Conservation (phyloP, 2,113 vertebrate species). For the Anser brachyrhynchus region DNA sequence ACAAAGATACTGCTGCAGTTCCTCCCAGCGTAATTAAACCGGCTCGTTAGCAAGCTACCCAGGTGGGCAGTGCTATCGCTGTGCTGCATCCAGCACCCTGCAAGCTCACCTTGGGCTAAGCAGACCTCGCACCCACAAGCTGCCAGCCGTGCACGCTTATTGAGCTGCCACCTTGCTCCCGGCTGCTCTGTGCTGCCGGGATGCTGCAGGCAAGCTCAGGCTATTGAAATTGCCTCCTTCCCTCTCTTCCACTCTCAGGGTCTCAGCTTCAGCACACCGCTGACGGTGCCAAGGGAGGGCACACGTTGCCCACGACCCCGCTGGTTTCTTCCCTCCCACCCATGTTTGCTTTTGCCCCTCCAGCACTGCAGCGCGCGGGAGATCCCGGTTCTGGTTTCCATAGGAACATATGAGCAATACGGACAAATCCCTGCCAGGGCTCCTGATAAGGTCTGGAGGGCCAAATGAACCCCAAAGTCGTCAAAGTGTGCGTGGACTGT, state of each 20-base stretch:
- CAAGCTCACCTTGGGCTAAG: fast-evolving
- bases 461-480: not conserved
- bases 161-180: not conserved
- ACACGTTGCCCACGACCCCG: fast-evolving
- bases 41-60: not conserved
- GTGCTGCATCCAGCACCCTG: not conserved
- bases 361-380: not conserved
- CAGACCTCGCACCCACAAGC: not conserved
- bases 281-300: not conserved
- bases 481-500: fast-evolving
- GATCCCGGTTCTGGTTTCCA: slow-evolving; percentile 22
- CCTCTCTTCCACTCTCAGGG: not conserved
- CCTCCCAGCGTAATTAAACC: not conserved
- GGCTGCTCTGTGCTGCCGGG: not conserved
- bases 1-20: not conserved
- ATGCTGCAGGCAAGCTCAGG: not conserved
- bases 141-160: fast-evolving
- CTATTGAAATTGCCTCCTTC: not conserved
- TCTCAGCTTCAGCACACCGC: not conserved
- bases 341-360: not conserved
- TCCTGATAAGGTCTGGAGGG: not conserved
- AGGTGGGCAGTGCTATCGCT: not conserved
- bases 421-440: fast-evolving
- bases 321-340: not conserved
- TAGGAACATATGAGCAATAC: not conserved